phyloP scores from a whole-genome alignment of 2,113 vertebrate species.

The Eudyptes chrysolophus region DNA sequence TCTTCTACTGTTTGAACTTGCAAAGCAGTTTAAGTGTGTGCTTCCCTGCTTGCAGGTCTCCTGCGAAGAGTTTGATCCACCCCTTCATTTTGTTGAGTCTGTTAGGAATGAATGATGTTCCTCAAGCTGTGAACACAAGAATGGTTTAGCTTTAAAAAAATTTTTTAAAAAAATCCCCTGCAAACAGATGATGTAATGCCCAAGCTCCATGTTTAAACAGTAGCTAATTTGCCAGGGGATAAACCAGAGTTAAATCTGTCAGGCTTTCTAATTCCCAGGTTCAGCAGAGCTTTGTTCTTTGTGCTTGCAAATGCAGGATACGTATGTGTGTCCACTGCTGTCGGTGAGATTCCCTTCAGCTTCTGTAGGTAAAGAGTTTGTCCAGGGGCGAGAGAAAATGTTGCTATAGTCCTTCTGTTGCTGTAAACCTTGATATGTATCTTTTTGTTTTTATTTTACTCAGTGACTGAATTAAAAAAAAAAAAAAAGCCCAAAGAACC shows the following conservation, averaged over 20 bases:
- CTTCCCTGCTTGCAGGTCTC: neutral
- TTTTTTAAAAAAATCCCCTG: neutral
- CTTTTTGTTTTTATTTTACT: neutral
- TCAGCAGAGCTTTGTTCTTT: slow-evolving; percentile 19
- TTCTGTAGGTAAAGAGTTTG: neutral
- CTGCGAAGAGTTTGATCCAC: neutral
- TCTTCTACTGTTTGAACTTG: slow-evolving; percentile 33
- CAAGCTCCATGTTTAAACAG: slow-evolving; percentile 12
- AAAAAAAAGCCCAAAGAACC: neutral
- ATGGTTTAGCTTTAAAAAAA: neutral
- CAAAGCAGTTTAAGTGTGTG: slow-evolving; percentile 8
- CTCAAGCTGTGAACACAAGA: neutral
- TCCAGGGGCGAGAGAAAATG: neutral
- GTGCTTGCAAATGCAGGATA: neutral
- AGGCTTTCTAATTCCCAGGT: neutral
- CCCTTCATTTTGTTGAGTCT: neutral
- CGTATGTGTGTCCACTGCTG: neutral
- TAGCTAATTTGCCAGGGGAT: slow-evolving; percentile 25
- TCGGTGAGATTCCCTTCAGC: neutral
- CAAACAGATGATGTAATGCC: slow-evolving; percentile 42
- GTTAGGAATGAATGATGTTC: neutral
- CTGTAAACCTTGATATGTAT: neutral
- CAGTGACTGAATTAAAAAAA: neutral
- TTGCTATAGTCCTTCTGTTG: neutral
- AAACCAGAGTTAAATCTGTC: slow-evolving; percentile 11